Percentiles rank a stretch among this genome's conserved stretches.
phyloP scores from a whole-genome alignment of 92 coral and sea anemone species.

The Blastomussa wellsi region DNA sequence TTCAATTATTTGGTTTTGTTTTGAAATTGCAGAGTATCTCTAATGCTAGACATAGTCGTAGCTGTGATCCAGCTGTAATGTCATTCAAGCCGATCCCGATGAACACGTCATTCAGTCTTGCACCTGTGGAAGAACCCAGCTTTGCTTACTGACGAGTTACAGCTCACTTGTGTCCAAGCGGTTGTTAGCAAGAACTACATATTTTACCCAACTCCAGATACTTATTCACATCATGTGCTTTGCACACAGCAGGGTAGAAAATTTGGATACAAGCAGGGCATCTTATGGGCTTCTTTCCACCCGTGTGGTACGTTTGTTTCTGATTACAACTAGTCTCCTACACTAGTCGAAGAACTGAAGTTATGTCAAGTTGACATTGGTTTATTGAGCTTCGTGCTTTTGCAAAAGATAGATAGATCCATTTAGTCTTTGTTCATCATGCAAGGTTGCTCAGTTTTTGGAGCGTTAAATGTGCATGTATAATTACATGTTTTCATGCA shows the following conservation, averaged over 20 bases:
- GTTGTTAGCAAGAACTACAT: background rate
- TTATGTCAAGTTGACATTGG: background rate
- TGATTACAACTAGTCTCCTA: background rate
- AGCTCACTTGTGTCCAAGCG: no score
- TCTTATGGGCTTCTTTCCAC: background rate
- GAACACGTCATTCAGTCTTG: conserved; percentile 76
- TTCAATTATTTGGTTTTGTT: background rate
- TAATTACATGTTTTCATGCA: background rate
- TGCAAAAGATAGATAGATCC: background rate
- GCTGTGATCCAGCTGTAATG: conserved; percentile 76
- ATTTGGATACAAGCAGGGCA: background rate
- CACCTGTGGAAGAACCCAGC: conserved; percentile 99
- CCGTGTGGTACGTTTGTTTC: background rate
- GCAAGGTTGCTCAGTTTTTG: conserved; percentile 25
- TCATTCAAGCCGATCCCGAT: conserved; percentile 88
- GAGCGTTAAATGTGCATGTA: conserved; percentile 21
- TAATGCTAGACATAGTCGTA: conserved; percentile 53
- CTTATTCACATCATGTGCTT: background rate
- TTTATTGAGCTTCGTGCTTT: background rate
- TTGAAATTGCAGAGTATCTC: conserved; percentile 70
- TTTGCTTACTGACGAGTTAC: conserved; percentile 55
- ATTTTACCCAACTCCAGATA: background rate
- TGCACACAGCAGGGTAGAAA: background rate
- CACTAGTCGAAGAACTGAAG: background rate
- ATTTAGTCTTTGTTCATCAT: conserved; percentile 9